Conservation (phyloP, 35 echinoderm and acorn worm genomes). For the Ophioderma brevispina region DNA sequence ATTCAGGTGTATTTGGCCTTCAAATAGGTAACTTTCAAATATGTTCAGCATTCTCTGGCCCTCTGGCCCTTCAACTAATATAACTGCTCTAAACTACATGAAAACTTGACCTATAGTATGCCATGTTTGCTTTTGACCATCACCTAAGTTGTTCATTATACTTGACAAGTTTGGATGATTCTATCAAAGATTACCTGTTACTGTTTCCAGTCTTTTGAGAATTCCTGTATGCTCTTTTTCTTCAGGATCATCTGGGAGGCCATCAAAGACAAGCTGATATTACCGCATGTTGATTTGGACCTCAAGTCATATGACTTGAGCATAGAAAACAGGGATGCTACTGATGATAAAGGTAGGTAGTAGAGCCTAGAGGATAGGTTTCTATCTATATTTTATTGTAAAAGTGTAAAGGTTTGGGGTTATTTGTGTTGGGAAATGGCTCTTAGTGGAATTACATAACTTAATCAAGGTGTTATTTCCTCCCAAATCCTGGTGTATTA, state of each 20-base stretch:
- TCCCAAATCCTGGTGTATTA: no score
- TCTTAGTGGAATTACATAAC: no score
- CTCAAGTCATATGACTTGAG: constrained; percentile 81
- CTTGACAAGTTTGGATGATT: not conserved
- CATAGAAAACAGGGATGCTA: constrained; percentile 91
- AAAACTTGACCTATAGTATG: not conserved
- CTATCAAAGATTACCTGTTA: not conserved
- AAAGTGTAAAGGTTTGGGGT: no score
- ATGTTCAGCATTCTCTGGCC: not conserved
- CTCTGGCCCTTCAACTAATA: not conserved
- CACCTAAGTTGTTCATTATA: no score
- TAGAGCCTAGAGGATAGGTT: no score
- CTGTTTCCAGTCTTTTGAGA: not conserved
- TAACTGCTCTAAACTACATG: not conserved
- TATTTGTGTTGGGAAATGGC: no score
- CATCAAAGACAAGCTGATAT: constrained; percentile 91
- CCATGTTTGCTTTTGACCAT: not conserved
- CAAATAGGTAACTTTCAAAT: no score
- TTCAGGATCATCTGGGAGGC: constrained; percentile 90
- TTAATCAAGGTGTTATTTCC: no score
- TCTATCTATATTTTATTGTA: no score
- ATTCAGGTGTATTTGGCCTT: no score
- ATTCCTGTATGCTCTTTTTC: not conserved
- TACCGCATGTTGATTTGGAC: constrained; percentile 82
- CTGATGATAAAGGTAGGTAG: constrained; percentile 90